Base-by-base conservation (phyloP, 2,797 vertebrate species). In the Pseudochirops corinnae region DNA sequence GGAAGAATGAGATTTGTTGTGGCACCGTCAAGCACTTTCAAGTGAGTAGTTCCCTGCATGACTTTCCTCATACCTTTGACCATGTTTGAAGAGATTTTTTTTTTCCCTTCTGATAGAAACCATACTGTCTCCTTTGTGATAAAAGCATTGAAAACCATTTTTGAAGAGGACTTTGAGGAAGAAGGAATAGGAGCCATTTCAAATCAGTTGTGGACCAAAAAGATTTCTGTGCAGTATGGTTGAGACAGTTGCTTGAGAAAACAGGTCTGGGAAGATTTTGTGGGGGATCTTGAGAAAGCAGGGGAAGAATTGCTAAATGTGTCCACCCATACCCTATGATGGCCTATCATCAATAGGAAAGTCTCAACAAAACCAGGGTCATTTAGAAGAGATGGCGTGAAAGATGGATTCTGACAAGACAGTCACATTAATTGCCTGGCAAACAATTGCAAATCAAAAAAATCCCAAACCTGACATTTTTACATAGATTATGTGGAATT, bases 171-270 rank as follows among this genome's bases (percentile, higher is more conserved):
- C 55, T 33, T 5, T 92, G 94, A 96, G 94, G 90, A 96, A 94
- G 90, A 95, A 67, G 94, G 95, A 95, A 94, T 13, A 90, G 60
- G 46, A 96, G 91, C 39, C 33, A 82, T 9, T 92, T 96, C 95
- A 95, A 67, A 92, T 95, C n/a, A 93, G 96, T 52, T 98, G 96
- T 53, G 92, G 91, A 28, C n/a, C 96, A 95, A 91, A 97, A 58
- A 93, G 93, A 96, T 96, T 97, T 92, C 93, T 96, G 93, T 97
- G 96, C 93, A 87, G 94, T 95, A 96, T 94, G 90, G 93, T 97
- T 93, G 26, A 97, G 95, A 39, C 93, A 94, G 96, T 58, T 46
- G 31, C 53, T 58, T 0, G 60, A 58, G 74, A 93, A 97, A 97
- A 94, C 55, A 93, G 74, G 96, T 39, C 93, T 94, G 16, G 33